A percentile compares a stretch with the other conserved stretches of the same genome.
phyloP scores from a whole-genome alignment of 2,113 vertebrate species.

The Odontesthes bonariensis region DNA sequence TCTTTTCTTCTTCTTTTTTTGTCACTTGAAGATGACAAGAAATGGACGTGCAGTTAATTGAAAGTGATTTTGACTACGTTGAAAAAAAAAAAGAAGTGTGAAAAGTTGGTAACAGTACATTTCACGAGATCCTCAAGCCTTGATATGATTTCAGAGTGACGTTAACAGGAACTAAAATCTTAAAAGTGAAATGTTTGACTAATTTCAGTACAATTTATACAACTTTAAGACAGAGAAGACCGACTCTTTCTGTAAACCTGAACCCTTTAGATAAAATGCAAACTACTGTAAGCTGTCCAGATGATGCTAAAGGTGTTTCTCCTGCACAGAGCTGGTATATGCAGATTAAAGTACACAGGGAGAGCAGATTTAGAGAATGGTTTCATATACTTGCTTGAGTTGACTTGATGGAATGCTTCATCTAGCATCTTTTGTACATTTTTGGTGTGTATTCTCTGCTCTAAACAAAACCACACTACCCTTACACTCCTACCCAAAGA shows the following conservation, averaged over 20 bases:
- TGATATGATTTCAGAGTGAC: conserved; percentile 16
- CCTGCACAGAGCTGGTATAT: conserved; percentile 70
- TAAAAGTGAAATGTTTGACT: conserved; percentile 65
- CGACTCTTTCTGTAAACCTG: conserved; percentile 59
- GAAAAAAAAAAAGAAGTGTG: conserved; percentile 2
- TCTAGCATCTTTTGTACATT: conserved; percentile 63
- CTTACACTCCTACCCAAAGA: conserved; percentile 61
- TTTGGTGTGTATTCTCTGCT: conserved; percentile 75
- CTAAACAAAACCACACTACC: conserved; percentile 67
- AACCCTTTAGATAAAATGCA: conserved; percentile 56
- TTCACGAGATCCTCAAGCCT: conserved; percentile 49
- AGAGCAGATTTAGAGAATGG: conserved; percentile 68
- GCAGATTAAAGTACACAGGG: conserved; percentile 69
- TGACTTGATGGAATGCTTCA: conserved; percentile 48
- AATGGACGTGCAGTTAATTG: conserved; percentile 40
- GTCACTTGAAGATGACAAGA: conserved; percentile 45
- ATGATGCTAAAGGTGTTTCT: conserved; percentile 49
- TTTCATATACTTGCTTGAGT: conserved; percentile 58
- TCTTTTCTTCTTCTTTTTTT: neutral
- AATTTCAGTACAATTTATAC: conserved; percentile 68
- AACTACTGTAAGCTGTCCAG: conserved; percentile 57
- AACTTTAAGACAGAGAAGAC: conserved; percentile 61
- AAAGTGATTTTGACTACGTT: conserved; percentile 13
- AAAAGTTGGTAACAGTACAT: conserved; percentile 34
- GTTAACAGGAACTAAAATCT: conserved; percentile 35